phyloP scores from a whole-genome alignment of 2,888 invertebrate genomes.

The Thecocarcelia acutangulata region DNA sequence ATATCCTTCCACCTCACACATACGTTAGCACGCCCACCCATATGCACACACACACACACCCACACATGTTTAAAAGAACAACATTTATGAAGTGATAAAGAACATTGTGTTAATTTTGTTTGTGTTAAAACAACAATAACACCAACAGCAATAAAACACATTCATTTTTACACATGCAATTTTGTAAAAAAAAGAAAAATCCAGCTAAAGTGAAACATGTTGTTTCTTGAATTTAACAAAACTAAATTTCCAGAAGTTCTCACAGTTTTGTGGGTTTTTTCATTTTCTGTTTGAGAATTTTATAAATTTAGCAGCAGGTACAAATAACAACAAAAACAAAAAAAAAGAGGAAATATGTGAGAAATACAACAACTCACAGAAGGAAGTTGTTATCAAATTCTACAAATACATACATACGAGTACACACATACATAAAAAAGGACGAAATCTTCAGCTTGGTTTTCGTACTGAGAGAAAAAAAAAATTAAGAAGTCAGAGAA shows the following conservation, averaged over 20 bases:
- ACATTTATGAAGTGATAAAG: slow-evolving; percentile 49
- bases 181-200: not conserved
- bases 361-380: slow-evolving; percentile 20
- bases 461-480: not conserved
- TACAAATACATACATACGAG: too few species aligned
- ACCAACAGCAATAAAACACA: slow-evolving; percentile 15
- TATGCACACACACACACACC: not conserved
- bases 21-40: not conserved
- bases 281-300: slow-evolving; percentile 32
- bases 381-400: slow-evolving; percentile 56
- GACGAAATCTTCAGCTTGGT: not conserved
- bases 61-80: not conserved
- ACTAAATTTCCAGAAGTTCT: slow-evolving; percentile 64
- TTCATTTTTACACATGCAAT: not conserved
- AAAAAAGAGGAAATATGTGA: slow-evolving; percentile 8
- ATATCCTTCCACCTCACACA: slow-evolving; percentile 29
- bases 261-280: slow-evolving; percentile 43
- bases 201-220: slow-evolving; percentile 21
- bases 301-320: slow-evolving; percentile 41
- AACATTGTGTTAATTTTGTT: slow-evolving; percentile 20
- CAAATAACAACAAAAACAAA: too few species aligned
- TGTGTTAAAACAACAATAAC: slow-evolving; percentile 12
- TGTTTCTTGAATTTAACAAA: slow-evolving; percentile 33
- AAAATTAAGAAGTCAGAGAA: not conserved
- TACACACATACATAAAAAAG: slow-evolving; percentile 43